phyloP scores from a whole-genome alignment of 2,888 invertebrate genomes.

The Neoascia interrupta region DNA sequence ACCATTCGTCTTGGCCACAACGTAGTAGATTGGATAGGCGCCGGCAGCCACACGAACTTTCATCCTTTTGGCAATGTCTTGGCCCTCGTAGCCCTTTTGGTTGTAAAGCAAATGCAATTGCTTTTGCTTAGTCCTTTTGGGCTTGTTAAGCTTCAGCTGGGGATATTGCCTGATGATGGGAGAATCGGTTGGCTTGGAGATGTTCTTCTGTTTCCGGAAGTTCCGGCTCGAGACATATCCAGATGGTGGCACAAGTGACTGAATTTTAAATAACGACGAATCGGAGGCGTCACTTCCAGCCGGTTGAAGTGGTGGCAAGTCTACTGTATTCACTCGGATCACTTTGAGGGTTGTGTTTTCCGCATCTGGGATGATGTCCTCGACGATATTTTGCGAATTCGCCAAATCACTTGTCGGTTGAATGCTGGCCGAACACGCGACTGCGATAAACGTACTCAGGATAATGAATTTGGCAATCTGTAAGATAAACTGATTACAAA shows the following conservation, averaged over 20 bases:
- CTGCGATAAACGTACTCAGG: conserved; percentile 23
- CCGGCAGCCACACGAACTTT: conserved; percentile 75
- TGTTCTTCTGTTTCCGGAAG: conserved; percentile 26
- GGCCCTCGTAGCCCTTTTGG: conserved; percentile 61
- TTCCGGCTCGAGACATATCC: conserved; percentile 43
- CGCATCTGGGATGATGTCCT: conserved; percentile 75
- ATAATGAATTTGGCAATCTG: conserved; percentile 52
- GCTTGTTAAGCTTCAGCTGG: conserved; percentile 70
- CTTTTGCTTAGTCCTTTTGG: conserved; percentile 73
- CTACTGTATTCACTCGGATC: conserved; percentile 75
- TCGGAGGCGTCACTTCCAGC: conserved; percentile 68
- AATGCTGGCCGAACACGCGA: conserved; percentile 26
- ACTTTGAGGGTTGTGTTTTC: conserved; percentile 75
- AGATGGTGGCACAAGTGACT: conserved; percentile 71
- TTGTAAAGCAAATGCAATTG: conserved; percentile 74
- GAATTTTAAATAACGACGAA: conserved; percentile 75
- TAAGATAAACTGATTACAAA: conserved; percentile 13
- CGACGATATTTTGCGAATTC: conserved; percentile 71
- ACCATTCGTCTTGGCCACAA: conserved; percentile 76
- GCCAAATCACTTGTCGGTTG: neutral
- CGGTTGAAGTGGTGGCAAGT: conserved; percentile 71
- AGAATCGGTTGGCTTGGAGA: conserved; percentile 50
- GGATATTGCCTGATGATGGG: conserved; percentile 71
- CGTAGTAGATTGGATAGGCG: conserved; percentile 77
- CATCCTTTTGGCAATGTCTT: conserved; percentile 70